Evolutionary conservation across 2,888 invertebrate species (phyloP).

Genomic region (Drosophila stalkeri): DNA sequence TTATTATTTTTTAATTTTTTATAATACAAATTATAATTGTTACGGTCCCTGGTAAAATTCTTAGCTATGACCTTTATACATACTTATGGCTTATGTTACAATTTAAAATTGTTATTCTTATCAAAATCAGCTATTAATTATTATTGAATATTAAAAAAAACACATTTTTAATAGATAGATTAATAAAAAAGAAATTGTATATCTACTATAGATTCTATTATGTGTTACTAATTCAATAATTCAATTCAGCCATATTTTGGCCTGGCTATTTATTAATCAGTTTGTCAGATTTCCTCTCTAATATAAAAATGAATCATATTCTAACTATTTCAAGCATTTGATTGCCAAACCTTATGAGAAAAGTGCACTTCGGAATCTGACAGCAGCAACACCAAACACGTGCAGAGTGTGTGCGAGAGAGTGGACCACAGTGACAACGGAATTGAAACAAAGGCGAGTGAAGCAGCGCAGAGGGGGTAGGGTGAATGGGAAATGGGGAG

Average conservation of each 20-base stretch:
- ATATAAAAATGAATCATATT: neutral
- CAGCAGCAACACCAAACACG: slow-evolving; percentile 43
- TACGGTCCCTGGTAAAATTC: too few relatives aligned
- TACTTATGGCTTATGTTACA: too few relatives aligned
- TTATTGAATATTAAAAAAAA: too few relatives aligned
- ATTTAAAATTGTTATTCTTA: too few relatives aligned
- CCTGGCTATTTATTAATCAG: neutral
- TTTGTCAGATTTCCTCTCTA: neutral
- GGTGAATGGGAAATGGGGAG: neutral
- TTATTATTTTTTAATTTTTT: too few relatives aligned
- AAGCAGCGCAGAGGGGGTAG: neutral
- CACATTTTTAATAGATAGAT: too few relatives aligned
- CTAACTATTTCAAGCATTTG: neutral
- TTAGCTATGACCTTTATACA: too few relatives aligned
- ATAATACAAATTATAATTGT: too few relatives aligned
- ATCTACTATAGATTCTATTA: too few relatives aligned
- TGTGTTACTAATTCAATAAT: too few relatives aligned
- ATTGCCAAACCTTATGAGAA: slow-evolving; percentile 27
- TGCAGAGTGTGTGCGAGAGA: neutral
- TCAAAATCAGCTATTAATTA: too few relatives aligned
- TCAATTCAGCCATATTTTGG: neutral
- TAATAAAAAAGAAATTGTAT: too few relatives aligned
- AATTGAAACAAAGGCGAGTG: slow-evolving; percentile 47
- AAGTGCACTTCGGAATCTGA: slow-evolving; percentile 64
- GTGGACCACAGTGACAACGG: slow-evolving; percentile 6